Conservation (phyloP, 1,140 invertebrate genomes). For the Medauroidea extradentata region DNA sequence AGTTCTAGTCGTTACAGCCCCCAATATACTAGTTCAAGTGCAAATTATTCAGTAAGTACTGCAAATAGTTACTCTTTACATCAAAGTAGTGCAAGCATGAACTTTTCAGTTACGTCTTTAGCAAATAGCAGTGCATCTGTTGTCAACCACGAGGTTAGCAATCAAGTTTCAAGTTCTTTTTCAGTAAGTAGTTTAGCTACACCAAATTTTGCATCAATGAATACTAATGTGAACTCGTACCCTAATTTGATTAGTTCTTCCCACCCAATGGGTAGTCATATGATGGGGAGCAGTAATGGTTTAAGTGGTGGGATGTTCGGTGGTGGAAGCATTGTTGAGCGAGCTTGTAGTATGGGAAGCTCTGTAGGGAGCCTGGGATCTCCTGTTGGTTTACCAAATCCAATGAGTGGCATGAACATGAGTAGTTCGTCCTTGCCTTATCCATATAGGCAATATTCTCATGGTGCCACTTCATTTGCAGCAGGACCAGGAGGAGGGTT, state of each 20-base stretch:
- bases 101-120: conserved; percentile 43
- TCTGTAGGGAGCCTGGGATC: conserved; percentile 13
- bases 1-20: conserved; percentile 10
- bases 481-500: conserved; percentile 37
- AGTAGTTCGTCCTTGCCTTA: conserved; percentile 30
- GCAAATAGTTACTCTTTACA: conserved; percentile 21
- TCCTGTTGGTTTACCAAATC: conserved; percentile 18
- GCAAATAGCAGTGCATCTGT: conserved; percentile 36
- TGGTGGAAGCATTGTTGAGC: conserved; percentile 21
- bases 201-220: conserved; percentile 27
- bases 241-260: conserved; percentile 31
- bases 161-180: conserved; percentile 28
- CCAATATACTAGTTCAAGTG: conserved; percentile 22
- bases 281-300: conserved; percentile 18
- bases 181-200: conserved; percentile 34
- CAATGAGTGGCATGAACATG: conserved; percentile 29
- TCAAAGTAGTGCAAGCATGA: conserved; percentile 30
- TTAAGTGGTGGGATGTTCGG: conserved; percentile 19
- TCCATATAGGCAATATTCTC: conserved; percentile 41
- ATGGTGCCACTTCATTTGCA: conserved; percentile 30
- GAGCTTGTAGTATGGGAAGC: conserved; percentile 24
- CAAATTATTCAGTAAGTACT: conserved; percentile 24
- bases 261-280: conserved; percentile 27
- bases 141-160: conserved; percentile 10
- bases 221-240: conserved; percentile 20